phyloP scores from a whole-genome alignment of 2,797 vertebrate species.

The Pseudocheirus occidentalis region DNA sequence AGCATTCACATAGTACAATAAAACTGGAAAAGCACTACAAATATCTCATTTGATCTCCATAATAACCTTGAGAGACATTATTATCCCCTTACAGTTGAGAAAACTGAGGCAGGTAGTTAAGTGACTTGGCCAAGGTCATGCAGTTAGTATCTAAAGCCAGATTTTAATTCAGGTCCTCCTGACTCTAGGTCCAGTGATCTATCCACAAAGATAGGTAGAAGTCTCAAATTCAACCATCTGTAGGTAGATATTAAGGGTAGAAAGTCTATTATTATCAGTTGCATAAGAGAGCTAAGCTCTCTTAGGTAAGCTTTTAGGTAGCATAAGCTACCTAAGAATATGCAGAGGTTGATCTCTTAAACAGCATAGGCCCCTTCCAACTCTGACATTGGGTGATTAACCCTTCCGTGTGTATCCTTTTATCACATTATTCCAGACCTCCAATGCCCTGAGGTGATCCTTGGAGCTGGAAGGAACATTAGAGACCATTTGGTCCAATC shows the following conservation, averaged over 20 bases:
- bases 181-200: neutral
- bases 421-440: neutral
- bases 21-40: neutral
- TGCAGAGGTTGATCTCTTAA: neutral
- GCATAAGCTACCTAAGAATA: neutral
- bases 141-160: neutral
- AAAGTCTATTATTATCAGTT: neutral
- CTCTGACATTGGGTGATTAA: neutral
- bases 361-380: neutral
- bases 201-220: neutral
- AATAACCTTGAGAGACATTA: neutral
- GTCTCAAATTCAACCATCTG: neutral
- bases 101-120: neutral
- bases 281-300: neutral
- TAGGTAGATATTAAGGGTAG: neutral
- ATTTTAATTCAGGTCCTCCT: neutral
- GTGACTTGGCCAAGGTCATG: neutral
- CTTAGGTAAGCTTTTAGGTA: too few species aligned
- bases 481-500: neutral
- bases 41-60: neutral
- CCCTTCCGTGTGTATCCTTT: neutral
- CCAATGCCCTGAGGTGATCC: neutral
- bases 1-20: neutral
- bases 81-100: neutral
- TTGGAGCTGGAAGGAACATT: neutral